These are phyloP conservation scores for Oncorhynchus nerka DNA, from an alignment of 2,113 vertebrate genomes.

Conservation along the genomic window DNA sequence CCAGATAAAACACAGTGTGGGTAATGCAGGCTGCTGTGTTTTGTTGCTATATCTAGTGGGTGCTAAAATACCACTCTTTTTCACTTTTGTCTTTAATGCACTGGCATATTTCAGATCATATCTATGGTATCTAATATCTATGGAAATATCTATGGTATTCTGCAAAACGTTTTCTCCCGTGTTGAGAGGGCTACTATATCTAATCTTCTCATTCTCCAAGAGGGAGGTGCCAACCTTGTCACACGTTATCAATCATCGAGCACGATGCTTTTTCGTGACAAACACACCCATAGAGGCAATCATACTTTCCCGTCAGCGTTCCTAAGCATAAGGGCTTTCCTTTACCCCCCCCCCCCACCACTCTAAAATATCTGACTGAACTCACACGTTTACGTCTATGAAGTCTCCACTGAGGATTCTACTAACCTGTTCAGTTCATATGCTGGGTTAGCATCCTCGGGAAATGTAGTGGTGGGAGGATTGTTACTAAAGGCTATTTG, in stretches of 20 bases:
- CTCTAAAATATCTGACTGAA: background rate
- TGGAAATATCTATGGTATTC: background rate
- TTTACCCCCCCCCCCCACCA: background rate
- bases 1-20: background rate
- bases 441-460: background rate
- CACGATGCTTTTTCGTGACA: background rate
- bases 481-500: conserved; percentile 4
- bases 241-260: background rate
- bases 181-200: background rate
- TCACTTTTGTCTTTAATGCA: background rate
- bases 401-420: conserved; percentile 3
- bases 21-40: background rate
- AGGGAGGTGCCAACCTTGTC: background rate
- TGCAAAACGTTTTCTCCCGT: background rate
- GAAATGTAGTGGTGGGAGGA: background rate
- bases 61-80: background rate
- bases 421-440: conserved; percentile 10
- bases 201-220: too few species aligned
- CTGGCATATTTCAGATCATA: background rate
- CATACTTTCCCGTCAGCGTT: background rate
- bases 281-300: conserved; percentile 3
- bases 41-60: background rate
- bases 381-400: background rate
- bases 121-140: too few species aligned
- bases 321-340: background rate